These are phyloP conservation scores for Sakesphorus luctuosus DNA, from an alignment of 2,113 vertebrate genomes.

Conservation along the genomic window DNA sequence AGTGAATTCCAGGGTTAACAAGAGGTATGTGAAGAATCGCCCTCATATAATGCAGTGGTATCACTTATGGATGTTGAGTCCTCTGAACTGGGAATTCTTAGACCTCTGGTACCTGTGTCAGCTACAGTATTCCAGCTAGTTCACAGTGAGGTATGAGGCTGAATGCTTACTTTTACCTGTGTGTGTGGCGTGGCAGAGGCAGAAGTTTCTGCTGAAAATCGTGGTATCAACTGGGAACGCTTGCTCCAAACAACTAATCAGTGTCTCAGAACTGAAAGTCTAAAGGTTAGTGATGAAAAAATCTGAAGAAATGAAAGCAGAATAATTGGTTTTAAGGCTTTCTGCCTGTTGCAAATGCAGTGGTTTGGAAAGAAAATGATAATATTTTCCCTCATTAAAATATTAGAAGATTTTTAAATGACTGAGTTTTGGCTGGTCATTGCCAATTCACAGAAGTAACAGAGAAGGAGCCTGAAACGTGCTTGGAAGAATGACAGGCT, in stretches of 20 bases:
- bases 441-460: not conserved
- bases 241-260: not conserved
- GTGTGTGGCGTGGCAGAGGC: not conserved
- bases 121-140: not conserved
- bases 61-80: not conserved
- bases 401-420: conserved; percentile 7
- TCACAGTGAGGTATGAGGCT: not conserved
- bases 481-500: conserved; percentile 3
- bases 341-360: not conserved
- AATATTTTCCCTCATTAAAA: conserved; percentile 38
- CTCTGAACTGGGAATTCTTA: not conserved
- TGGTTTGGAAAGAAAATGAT: conserved; percentile 1
- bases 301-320: not conserved
- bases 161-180: not conserved
- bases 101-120: not conserved
- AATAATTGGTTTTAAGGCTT: not conserved
- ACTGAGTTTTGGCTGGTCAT: not conserved
- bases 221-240: not conserved
- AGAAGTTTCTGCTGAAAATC: not conserved
- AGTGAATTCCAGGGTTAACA: not conserved
- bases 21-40: not conserved
- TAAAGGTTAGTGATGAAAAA: not conserved
- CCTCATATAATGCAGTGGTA: not conserved
- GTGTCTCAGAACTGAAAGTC: not conserved
- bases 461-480: not conserved